Conservation (phyloP, 2,888 invertebrate species). For the Chironomus tentans region DNA sequence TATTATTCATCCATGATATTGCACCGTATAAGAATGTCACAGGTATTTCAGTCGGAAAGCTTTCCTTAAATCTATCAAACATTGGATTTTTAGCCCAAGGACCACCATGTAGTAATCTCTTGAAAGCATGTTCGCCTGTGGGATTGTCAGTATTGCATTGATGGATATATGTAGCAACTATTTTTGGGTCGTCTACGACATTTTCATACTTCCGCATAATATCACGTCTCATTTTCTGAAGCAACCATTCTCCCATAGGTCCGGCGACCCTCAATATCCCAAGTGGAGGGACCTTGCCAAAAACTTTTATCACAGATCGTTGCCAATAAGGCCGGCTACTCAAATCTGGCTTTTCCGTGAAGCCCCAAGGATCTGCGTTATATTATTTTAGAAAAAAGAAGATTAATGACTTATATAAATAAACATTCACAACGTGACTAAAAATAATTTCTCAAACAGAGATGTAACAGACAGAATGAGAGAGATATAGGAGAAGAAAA, state of each 20-base stretch:
- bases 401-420: too few relatives aligned
- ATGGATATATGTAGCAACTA: conserved; percentile 88
- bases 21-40: conserved; percentile 88
- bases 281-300: neutral
- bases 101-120: conserved; percentile 65
- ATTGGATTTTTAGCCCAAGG: neutral
- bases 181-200: conserved; percentile 52
- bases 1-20: conserved; percentile 89
- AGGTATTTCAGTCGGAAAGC: conserved; percentile 60
- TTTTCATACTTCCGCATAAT: conserved; percentile 73
- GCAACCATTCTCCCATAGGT: conserved; percentile 69
- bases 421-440: too few relatives aligned
- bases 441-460: too few relatives aligned
- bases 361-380: conserved; percentile 66
- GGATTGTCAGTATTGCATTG: conserved; percentile 92
- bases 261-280: conserved; percentile 30
- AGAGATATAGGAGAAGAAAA: too few relatives aligned
- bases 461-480: too few relatives aligned
- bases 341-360: conserved; percentile 51
- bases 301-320: conserved; percentile 1
- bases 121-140: conserved; percentile 89
- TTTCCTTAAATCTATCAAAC: conserved; percentile 58
- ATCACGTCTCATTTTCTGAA: conserved; percentile 80
- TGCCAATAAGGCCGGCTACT: conserved; percentile 6
- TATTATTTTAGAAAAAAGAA: too few relatives aligned